These are phyloP conservation scores for Clarias fuscus DNA, from an alignment of 2,797 vertebrate genomes.

Conservation along the genomic window DNA sequence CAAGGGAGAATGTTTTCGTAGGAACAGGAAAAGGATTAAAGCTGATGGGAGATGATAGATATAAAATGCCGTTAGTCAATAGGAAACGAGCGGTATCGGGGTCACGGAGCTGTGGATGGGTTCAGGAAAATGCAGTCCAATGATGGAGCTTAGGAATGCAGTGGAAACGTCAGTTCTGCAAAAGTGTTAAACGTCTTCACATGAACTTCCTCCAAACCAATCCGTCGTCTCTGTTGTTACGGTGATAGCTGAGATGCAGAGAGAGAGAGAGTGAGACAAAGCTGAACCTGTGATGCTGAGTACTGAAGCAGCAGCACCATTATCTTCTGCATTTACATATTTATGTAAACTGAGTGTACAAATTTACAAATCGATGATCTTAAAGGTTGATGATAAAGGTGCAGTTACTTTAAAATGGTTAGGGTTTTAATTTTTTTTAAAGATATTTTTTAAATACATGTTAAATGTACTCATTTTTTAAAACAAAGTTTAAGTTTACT, in stretches of 20 bases:
- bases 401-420: too few species aligned
- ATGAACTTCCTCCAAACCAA: not conserved
- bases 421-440: not conserved
- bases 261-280: not conserved
- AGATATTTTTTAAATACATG: too few species aligned
- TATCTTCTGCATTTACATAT: not conserved
- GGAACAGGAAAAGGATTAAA: slow-evolving; percentile 43
- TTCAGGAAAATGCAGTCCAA: not conserved
- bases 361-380: not conserved
- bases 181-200: not conserved
- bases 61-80: slow-evolving; percentile 30
- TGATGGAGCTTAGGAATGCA: not conserved
- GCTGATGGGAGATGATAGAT: slow-evolving; percentile 46
- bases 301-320: not conserved
- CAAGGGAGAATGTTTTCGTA: slow-evolving; percentile 43
- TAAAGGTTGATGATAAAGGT: not conserved
- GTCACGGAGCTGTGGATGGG: not conserved
- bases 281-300: not conserved
- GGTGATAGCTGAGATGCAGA: not conserved
- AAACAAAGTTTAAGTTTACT: not conserved
- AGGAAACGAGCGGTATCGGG: slow-evolving; percentile 21
- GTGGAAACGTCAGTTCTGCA: not conserved
- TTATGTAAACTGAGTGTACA: not conserved
- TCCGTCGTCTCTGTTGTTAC: not conserved
- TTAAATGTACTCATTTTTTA: not conserved